Conservation (phyloP, 2,797 vertebrate species). For the Phyllotis vaccarum region DNA sequence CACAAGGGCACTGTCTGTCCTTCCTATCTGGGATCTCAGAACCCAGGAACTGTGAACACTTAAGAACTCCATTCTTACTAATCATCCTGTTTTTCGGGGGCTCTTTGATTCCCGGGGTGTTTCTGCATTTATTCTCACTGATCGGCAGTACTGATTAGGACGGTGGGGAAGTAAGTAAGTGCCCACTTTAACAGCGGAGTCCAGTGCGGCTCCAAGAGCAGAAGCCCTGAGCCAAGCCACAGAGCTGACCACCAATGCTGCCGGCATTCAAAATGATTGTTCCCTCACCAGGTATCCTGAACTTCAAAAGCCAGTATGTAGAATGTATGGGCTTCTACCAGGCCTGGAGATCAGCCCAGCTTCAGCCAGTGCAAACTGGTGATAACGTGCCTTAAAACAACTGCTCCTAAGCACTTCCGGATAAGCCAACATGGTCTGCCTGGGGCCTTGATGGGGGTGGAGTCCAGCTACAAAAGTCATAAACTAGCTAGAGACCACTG, state of each 20-base stretch:
- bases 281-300: not conserved
- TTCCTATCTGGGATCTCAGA: not conserved
- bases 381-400: no score
- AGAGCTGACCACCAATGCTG: not conserved
- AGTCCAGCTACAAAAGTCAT: no score
- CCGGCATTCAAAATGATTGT: not conserved
- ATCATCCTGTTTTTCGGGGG: not conserved
- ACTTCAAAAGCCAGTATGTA: not conserved
- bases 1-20: not conserved
- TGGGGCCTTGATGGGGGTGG: no score
- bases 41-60: not conserved
- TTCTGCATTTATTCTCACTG: not conserved
- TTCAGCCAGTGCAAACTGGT: no score
- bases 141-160: no score
- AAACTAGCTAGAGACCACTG: no score
- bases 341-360: no score
- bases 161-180: not conserved
- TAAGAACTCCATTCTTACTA: slow-evolving; percentile 1
- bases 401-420: no score
- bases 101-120: not conserved
- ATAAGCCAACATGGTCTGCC: no score
- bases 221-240: not conserved
- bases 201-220: no score
- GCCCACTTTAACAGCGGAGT: not conserved
- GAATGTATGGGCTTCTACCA: no score